These are phyloP conservation scores for Stegostoma tigrinum DNA, from an alignment of 2,113 vertebrate genomes.

Conservation along the genomic window DNA sequence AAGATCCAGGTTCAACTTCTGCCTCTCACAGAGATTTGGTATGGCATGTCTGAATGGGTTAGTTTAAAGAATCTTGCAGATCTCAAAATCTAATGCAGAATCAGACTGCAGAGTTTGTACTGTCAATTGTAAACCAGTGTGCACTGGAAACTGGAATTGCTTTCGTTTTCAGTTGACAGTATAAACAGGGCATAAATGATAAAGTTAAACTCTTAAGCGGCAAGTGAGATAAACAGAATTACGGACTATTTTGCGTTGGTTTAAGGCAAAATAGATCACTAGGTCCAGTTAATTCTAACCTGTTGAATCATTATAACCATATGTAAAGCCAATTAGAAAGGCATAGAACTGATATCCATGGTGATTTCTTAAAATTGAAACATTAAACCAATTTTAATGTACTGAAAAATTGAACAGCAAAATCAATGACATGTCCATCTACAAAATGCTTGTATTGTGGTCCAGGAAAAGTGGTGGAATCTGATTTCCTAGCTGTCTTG, in stretches of 20 bases:
- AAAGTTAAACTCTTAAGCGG: background rate
- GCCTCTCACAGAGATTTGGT: too few relatives aligned
- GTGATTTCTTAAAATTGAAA: too few relatives aligned
- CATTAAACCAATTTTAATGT: background rate
- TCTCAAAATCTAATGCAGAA: background rate
- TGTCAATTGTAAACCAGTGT: constrained; percentile 4
- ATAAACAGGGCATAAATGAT: constrained; percentile 14
- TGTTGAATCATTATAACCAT: background rate
- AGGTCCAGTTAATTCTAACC: background rate
- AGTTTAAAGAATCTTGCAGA: background rate
- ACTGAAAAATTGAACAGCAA: background rate
- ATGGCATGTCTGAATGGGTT: too few relatives aligned
- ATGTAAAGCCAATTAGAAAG: too few relatives aligned
- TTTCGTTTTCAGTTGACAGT: constrained; percentile 8
- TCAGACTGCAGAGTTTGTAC: background rate
- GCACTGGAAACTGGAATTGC: background rate
- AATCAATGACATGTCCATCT: background rate
- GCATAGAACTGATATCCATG: too few relatives aligned
- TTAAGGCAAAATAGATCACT: background rate
- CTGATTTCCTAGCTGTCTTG: background rate
- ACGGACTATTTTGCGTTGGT: background rate
- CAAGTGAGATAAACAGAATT: constrained; percentile 11
- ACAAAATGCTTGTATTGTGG: background rate
- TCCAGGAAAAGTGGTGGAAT: background rate
- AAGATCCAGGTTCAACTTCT: too few relatives aligned